Evolutionary conservation across 2,113 vertebrate genomes (phyloP), one percentile per base, ranked within the genome.

Genomic region (Microcebus lehilahytsara): DNA sequence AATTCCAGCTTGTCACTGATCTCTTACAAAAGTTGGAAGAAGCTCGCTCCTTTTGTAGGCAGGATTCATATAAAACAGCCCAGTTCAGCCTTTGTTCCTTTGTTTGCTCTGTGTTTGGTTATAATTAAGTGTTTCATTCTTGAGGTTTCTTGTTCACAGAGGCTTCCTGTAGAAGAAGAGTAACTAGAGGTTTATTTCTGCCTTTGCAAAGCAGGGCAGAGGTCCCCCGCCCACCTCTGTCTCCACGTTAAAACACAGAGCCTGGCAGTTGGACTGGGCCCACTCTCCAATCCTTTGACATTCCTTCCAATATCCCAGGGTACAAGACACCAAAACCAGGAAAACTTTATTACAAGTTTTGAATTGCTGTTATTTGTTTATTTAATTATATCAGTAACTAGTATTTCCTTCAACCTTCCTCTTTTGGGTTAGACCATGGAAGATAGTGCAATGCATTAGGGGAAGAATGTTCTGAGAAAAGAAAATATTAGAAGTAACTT

Each of bases 91-190:
- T 64, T 97, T 51, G 34, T 62, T 89, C 58, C 75, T 97, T 95
- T 93, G 69, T 96, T 98, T 96, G 77, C 78, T 71, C 23, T 9
- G 4, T 93, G 95, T 97, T 97, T 98, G 88, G 75, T 97, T 97
- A 72, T 95, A 98, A 98, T 98, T 97, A 98, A 91, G 94, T 94
- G 66, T 83, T 97, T 98, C 92, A 93, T 97, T 98, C 97, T 97
- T 95, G 97, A 96, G 98, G 97, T 97, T 93, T 89, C 89, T 98
- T 97, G 96, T 91, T 80, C 88, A 97, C 49, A 83, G 97, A 98
- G 79, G 34, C 85, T 98, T 72, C 75, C 81, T 87, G 64, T 32
- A 85, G 85, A 92, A 96, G 78, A 37, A 97, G 80, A 92, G 96
- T 98, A 98, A 96, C 86, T 0, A 95, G 90, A 97, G 92, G 81